Evolutionary conservation across 2,797 vertebrate genomes (phyloP), one percentile per base, ranked within the genome.

Genomic region (Lutjanus campechanus): DNA sequence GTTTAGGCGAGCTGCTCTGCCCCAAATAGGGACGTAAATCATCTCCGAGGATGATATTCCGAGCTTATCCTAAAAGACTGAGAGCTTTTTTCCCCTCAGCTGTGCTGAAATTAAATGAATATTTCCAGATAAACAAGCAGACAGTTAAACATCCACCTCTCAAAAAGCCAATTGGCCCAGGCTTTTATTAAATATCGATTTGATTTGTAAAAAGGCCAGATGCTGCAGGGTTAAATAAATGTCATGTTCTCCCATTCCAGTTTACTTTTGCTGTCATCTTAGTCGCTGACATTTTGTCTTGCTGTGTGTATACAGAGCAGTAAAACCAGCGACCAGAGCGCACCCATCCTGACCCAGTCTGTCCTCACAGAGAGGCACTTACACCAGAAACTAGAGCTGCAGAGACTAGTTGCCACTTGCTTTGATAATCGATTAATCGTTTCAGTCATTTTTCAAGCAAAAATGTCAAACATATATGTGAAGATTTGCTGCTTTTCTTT

Each of bases 101-200:
- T 69, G 50, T 25, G 62, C 75, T 29, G 87, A 92, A 91, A 90
- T 89, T 49, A 93, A 92, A 94, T 92, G 84, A 88, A 93, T 92
- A 92, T 91, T 91, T 82, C 76, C 76, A 79, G 78, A 92, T 90
- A 92, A 92, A 93, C 81, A 83, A 89, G 56, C 81, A 78, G 90
- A 92, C 85, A 71, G 88, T 86, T 81, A 83, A 90, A 87, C 88
- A 91, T 91, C 89, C 85, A 87, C 88, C 86, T 82, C 88, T 83
- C 73, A 85, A 77, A 90, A 91, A 89, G 89, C 88, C 88, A 83
- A 83, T 86, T 89, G 76, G 82, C 85, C 79, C 2, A 72, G 71
- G 84, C 77, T 85, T 88, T 85, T 93, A 94, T 94, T 93, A 93
- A 93, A 94, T 91, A 94, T 94, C 88, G 90, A 95, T 95, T 94